phyloP scores from a whole-genome alignment of 2,888 invertebrate genomes.

The Formica aserva region DNA sequence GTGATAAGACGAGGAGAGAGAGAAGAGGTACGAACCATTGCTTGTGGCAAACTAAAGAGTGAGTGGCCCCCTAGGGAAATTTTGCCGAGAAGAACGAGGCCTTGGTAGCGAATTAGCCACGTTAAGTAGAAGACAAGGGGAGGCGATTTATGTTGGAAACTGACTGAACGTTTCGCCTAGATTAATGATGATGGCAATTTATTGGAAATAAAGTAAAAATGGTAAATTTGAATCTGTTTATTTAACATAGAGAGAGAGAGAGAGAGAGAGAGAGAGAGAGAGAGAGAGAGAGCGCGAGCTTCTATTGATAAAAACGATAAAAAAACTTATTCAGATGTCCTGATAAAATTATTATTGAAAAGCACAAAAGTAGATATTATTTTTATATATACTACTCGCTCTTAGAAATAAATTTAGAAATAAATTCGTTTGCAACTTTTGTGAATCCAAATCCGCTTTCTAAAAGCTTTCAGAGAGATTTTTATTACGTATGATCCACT shows the following conservation, averaged over 20 bases:
- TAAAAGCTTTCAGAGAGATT: background rate
- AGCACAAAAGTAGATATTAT: background rate
- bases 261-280: too few species aligned
- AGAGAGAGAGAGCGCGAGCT: too few species aligned
- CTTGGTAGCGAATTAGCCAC: slow-evolving; percentile 11
- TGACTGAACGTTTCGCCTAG: slow-evolving; percentile 16
- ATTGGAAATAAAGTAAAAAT: background rate
- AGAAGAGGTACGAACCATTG: background rate
- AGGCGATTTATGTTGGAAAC: slow-evolving; percentile 4
- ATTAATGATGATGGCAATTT: slow-evolving; percentile 2
- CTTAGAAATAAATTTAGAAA: background rate
- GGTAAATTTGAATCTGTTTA: background rate
- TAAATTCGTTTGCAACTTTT: background rate
- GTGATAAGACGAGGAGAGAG: background rate
- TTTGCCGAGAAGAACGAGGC: slow-evolving; percentile 4
- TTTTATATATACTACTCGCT: background rate
- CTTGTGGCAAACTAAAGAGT: background rate
- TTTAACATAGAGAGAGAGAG: background rate
- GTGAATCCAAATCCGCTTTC: background rate
- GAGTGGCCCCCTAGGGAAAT: slow-evolving; percentile 5
- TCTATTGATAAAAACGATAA: background rate
- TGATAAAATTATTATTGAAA: background rate
- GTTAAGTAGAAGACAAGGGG: slow-evolving; percentile 5
- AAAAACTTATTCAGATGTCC: background rate
- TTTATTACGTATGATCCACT: background rate